Conservation (phyloP, 2,113 vertebrate species). For the Pachyramphus minor region DNA sequence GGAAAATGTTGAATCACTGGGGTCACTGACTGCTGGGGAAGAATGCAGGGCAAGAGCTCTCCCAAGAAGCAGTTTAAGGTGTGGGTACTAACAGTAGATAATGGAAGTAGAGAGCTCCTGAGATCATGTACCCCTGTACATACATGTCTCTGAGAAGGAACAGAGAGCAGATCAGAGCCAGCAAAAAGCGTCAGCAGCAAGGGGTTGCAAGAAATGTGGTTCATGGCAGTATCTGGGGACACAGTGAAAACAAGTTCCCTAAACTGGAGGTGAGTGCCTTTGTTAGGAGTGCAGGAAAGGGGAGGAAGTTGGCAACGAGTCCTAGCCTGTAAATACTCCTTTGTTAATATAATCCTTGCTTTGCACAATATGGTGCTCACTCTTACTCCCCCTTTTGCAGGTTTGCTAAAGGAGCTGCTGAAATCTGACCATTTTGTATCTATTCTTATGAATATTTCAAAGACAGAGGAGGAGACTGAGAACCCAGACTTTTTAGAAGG, state of each 20-base stretch:
- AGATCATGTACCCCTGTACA: not conserved
- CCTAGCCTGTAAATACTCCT: not conserved
- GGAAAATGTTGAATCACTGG: not conserved
- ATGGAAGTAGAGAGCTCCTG: not conserved
- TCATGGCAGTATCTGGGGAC: not conserved
- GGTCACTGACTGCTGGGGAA: not conserved
- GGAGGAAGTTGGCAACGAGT: not conserved
- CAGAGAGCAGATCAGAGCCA: not conserved
- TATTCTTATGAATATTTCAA: slow-evolving; percentile 82
- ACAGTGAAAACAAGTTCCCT: not conserved
- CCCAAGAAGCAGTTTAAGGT: not conserved
- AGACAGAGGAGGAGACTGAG: slow-evolving; percentile 38
- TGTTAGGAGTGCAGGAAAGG: not conserved
- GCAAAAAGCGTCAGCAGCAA: not conserved
- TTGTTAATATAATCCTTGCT: not conserved
- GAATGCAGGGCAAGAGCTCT: not conserved
- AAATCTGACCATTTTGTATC: slow-evolving; percentile 82
- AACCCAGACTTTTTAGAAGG: slow-evolving; percentile 20
- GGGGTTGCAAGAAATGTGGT: not conserved
- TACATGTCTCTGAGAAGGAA: not conserved
- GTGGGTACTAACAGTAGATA: not conserved
- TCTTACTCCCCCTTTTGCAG: slow-evolving; percentile 52
- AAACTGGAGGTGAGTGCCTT: not conserved
- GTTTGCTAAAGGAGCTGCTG: slow-evolving; percentile 86
- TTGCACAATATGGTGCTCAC: not conserved